Evolutionary conservation across 1,140 invertebrate species (phyloP), one percentile per base, ranked within the genome.

Genomic region (Geopemphigus sp.): DNA sequence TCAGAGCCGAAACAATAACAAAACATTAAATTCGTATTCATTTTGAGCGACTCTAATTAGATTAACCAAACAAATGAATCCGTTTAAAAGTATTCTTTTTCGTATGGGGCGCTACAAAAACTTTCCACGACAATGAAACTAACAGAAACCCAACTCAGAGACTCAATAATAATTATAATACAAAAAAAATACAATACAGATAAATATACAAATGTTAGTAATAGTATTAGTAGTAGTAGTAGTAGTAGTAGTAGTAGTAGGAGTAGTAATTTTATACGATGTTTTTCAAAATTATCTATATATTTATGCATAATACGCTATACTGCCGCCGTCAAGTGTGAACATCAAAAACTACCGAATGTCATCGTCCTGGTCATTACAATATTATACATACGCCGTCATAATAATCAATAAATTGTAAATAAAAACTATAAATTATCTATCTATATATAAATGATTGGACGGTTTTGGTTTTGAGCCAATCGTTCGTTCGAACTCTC

Each of bases 11-110:
- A 70, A 29, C 17, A 53, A 72, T 54, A 72, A 54, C 26, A 29
- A 72, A 29, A 32, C 17, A 0, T 24, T n/a, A n/a, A 72, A 29
- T 39, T 4, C 3, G 19, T 72, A 54, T 72, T 72, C 17, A n/a
- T 72, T 72, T 50, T 54, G 15, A 54, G 8, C 19, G 11, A 72
- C 50, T 24, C 14, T 50, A 54, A 72, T 54, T 72, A 54, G 68
- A 72, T 72, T 72, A 70, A 53, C 10, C 15, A 5, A 32, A 53
- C 17, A 32, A 70, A 2, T 68, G 15, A 53, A 54, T 72, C 17
- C 50, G 15, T 29, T 54, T 72, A 19, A 70, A 29, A 70, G 11
- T 53, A 53, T 70, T 53, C 22, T 19, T n/a, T n/a, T n/a, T 39
- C 64, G 3, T 72, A n/a, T 12, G 24, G 1, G 11, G 24, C 1